Percentiles rank a stretch among this genome's conserved stretches.
Conservation (phyloP, 2,888 invertebrate species). For the Syrista parreyssii region DNA sequence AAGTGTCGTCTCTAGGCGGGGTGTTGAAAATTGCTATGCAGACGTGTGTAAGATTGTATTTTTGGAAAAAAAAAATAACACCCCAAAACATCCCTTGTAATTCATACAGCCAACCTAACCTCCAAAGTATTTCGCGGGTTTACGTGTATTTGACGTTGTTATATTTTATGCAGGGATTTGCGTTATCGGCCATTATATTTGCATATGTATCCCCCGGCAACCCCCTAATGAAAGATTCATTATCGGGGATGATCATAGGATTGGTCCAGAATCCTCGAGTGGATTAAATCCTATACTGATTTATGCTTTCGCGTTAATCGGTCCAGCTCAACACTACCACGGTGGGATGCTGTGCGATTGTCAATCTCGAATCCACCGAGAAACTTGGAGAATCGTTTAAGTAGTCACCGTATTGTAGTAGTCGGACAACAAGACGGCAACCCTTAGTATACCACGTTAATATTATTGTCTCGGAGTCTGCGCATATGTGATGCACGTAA, state of each 20-base stretch:
- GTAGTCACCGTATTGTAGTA: neutral
- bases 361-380: neutral
- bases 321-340: neutral
- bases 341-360: neutral
- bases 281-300: neutral
- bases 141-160: neutral
- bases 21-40: neutral
- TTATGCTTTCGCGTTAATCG: neutral
- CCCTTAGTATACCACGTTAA: neutral
- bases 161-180: neutral
- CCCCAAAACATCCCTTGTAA: neutral
- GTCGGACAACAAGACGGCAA: neutral
- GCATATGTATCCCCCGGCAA: neutral
- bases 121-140: neutral
- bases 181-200: neutral
- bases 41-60: neutral
- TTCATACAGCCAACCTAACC: neutral
- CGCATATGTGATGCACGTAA: neutral
- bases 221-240: neutral
- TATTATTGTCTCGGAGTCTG: neutral
- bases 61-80: neutral
- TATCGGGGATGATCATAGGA: neutral
- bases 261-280: neutral
- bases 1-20: neutral
- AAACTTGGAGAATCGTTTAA: neutral